Conservation (phyloP, 2,113 vertebrate genomes). For the Neolamprologus modestus region DNA sequence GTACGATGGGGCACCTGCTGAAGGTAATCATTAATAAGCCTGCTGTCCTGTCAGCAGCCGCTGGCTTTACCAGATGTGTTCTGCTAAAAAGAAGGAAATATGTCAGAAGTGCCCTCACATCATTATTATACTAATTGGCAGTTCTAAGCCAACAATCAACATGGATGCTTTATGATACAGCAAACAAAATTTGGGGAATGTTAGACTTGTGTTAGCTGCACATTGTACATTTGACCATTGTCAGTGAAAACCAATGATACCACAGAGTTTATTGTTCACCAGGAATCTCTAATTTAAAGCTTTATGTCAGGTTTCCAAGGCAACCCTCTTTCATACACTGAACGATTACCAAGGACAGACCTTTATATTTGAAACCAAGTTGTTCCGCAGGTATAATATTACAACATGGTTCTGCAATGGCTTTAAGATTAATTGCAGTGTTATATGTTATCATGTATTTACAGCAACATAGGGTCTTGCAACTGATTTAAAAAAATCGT, state of each 20-base stretch:
- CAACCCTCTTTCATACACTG: slow-evolving; percentile 20
- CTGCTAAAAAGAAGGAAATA: slow-evolving; percentile 10
- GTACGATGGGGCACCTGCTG: slow-evolving; percentile 61
- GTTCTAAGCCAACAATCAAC: not conserved
- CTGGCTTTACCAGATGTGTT: slow-evolving; percentile 50
- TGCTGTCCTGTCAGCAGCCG: slow-evolving; percentile 56
- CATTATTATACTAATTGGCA: not conserved
- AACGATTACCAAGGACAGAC: slow-evolving; percentile 23
- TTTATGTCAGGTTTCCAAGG: slow-evolving; percentile 29
- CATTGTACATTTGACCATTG: not conserved
- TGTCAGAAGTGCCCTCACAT: not conserved
- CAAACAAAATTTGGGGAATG: not conserved
- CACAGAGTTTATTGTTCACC: not conserved
- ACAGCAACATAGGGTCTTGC: not conserved
- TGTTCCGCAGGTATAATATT: not conserved
- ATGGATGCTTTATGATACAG: not conserved
- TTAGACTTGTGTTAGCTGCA: not conserved
- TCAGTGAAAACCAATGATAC: not conserved
- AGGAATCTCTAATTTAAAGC: slow-evolving; percentile 13
- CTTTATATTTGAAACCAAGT: not conserved
- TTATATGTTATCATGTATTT: not conserved
- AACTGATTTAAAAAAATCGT: not conserved
- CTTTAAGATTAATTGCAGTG: not conserved
- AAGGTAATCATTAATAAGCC: slow-evolving; percentile 66
- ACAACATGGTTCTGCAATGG: not conserved